Evolutionary conservation across 2,113 vertebrate genomes (phyloP), one percentile per base, ranked within the genome.

Genomic region (Alosa alosa): DNA sequence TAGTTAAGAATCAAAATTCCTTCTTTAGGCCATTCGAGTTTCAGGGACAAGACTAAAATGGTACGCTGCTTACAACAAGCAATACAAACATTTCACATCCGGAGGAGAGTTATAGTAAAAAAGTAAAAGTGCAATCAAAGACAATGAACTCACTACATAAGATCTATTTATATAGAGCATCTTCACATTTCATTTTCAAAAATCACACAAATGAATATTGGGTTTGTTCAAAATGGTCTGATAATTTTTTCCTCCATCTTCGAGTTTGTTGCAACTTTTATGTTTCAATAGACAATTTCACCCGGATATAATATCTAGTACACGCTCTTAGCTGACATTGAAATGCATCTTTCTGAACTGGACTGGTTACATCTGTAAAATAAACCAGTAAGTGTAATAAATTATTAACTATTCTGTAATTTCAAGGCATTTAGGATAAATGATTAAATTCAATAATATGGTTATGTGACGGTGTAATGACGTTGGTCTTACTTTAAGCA

Each of bases 1-100:
- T 36, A 78, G 36, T 78, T 75, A 75, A 17, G 4, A 78, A 39
- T 41, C n/a, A 78, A 78, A 10, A 78, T 11, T 78, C 25, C 72
- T 78, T 36, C 10, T 78, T 78, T 78, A 78, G 72, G 72, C 72
- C 72, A 39, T 78, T 41, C 31, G 25, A 78, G 72, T 39, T 68
- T 39, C 36, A 36, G 72, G 31, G 4, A 78, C 72, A 31, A 39
- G 31, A 78, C 72, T 13, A 78, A 78, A 78, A 78, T 36, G 25
- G 72, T 36, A 78, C 72, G 15, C 72, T 78, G 11, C 36, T 39
- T 78, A 15, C 11, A 78, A 78, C 10, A 78, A 78, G 72, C 72
- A 78, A 78, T 18, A 78, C 36, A 78, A 36, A 36, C 15, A 78
- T 39, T 78, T 78, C 72, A 78, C 72, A 78, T 6, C 72, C 72